Evolutionary conservation across 1,140 invertebrate species (phyloP).

Genomic region (Tetranychus cinnabarinus): DNA sequence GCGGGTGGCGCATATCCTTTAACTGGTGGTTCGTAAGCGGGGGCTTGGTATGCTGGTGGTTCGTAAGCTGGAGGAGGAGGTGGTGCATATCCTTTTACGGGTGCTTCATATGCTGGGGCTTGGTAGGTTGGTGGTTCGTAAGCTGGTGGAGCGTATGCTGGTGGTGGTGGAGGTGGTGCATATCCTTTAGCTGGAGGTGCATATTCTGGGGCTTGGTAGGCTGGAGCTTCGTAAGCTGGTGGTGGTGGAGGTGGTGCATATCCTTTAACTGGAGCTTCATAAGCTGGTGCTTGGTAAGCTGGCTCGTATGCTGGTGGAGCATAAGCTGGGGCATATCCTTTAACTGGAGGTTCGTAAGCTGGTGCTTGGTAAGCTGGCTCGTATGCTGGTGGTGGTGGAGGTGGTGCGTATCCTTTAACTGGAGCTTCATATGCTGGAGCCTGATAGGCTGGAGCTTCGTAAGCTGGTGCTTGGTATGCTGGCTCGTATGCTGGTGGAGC

Average conservation of each 20-base stretch:
- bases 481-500: neutral
- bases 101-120: neutral
- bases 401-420: neutral
- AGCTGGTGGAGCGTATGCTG: neutral
- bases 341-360: neutral
- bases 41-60: neutral
- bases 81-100: neutral
- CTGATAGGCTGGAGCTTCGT: neutral
- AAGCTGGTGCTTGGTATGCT: constrained; percentile 1
- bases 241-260: neutral
- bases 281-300: neutral
- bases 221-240: constrained; percentile 3
- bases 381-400: neutral
- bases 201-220: constrained; percentile 1
- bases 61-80: neutral
- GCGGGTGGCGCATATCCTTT: neutral
- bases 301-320: neutral
- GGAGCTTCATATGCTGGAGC: constrained; percentile 1
- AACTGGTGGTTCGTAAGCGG: neutral
- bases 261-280: neutral
- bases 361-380: neutral
- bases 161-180: neutral
- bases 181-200: neutral
- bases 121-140: neutral
- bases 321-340: neutral